phyloP scores from a whole-genome alignment of 2,797 vertebrate genomes.

The Peromyscus nudipes region DNA sequence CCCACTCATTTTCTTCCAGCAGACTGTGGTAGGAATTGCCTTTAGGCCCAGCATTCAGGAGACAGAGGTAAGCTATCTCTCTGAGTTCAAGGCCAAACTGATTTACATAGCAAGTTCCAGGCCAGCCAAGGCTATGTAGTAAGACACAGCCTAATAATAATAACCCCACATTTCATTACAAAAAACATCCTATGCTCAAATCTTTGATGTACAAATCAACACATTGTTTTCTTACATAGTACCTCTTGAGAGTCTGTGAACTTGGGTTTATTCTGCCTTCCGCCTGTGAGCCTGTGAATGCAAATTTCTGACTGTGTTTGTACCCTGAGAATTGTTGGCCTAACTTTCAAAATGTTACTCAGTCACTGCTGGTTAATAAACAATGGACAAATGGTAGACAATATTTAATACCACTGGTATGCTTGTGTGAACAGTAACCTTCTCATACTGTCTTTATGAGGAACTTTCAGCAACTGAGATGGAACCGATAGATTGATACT shows the following conservation, averaged over 20 bases:
- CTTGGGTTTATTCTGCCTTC: not conserved
- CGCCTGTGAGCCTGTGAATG: not conserved
- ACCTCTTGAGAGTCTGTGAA: not conserved
- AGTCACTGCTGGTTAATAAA: not conserved
- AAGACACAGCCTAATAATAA: not conserved
- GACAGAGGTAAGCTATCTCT: not conserved
- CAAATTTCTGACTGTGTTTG: conserved; percentile 65
- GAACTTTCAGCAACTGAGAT: conserved; percentile 31
- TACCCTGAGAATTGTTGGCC: conserved; percentile 59
- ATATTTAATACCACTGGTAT: conserved; percentile 10
- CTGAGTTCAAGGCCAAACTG: not conserved
- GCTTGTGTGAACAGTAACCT: conserved; percentile 19
- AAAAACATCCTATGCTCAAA: not conserved
- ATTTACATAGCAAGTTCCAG: not conserved
- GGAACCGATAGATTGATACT: not conserved
- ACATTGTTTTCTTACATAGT: conserved; percentile 6
- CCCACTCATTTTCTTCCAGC: fast-evolving
- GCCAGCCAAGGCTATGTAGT: not conserved
- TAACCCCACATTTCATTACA: not conserved
- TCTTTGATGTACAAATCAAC: conserved; percentile 31
- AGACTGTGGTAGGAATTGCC: not conserved
- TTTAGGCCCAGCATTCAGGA: not conserved
- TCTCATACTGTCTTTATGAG: conserved; percentile 41
- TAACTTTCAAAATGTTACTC: conserved; percentile 55
- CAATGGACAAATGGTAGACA: conserved; percentile 43